Percentiles rank a stretch among this genome's conserved stretches.
These are phyloP conservation scores for Oncorhynchus tshawytscha DNA, from an alignment of 2,113 vertebrate species.

Conservation along the genomic window DNA sequence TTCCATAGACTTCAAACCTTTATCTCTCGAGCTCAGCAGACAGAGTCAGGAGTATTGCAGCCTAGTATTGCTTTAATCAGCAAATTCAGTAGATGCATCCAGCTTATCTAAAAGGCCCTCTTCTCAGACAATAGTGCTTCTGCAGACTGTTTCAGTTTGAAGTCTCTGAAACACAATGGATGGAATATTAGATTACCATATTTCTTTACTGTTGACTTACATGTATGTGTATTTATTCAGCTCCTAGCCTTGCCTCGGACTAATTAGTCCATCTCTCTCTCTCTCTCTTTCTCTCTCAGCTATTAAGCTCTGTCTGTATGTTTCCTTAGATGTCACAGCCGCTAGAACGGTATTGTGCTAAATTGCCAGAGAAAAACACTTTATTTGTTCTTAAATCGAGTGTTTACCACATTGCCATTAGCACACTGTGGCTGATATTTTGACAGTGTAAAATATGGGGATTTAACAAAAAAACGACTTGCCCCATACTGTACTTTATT, in stretches of 20 bases:
- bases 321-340: slow-evolving; percentile 49
- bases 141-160: slow-evolving; percentile 29
- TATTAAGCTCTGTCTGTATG: slow-evolving; percentile 58
- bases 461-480: background rate
- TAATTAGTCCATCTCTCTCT: slow-evolving; percentile 45
- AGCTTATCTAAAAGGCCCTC: slow-evolving; percentile 43
- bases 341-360: slow-evolving; percentile 49
- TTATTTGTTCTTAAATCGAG: background rate
- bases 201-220: slow-evolving; percentile 39
- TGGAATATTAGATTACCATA: slow-evolving; percentile 31
- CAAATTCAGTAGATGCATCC: slow-evolving; percentile 58
- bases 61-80: slow-evolving; percentile 64
- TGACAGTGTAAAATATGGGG: background rate
- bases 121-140: slow-evolving; percentile 37
- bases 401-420: background rate
- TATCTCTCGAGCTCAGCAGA: slow-evolving; percentile 50
- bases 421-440: background rate
- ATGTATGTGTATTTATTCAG: slow-evolving; percentile 54
- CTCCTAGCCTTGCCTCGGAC: slow-evolving; percentile 53
- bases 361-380: slow-evolving; percentile 48
- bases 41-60: slow-evolving; percentile 27
- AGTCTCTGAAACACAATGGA: slow-evolving; percentile 41
- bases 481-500: background rate
- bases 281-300: slow-evolving; percentile 37
- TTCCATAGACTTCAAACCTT: slow-evolving; percentile 33